A percentile compares a stretch with the other conserved stretches of the same genome.
Conservation (phyloP, 2,113 vertebrate species). For the Eudyptes chrysolophus region DNA sequence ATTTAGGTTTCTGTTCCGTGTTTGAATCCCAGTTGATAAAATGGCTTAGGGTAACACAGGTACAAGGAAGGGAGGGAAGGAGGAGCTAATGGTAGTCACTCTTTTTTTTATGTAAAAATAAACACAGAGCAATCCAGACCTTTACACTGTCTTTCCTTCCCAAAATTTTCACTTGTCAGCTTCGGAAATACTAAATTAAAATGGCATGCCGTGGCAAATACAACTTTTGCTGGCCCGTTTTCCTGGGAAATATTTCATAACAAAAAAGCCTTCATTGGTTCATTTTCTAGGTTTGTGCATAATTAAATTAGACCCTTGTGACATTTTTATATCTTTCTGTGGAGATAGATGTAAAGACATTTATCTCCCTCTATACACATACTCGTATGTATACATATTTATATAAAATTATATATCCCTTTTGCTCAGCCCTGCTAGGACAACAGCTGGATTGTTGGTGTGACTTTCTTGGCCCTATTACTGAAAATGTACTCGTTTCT, state of each 20-base stretch:
- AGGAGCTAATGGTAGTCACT: not conserved
- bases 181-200: not conserved
- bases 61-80: not conserved
- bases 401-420: no score
- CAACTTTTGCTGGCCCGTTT: not conserved
- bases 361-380: not conserved
- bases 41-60: not conserved
- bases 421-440: not conserved
- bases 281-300: not conserved
- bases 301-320: not conserved
- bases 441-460: not conserved
- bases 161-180: not conserved
- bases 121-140: not conserved
- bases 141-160: not conserved
- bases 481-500: not conserved
- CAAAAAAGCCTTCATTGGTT: not conserved
- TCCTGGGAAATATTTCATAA: not conserved
- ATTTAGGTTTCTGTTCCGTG: not conserved
- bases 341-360: not conserved
- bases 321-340: not conserved
- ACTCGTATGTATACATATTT: rapidly evolving
- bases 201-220: not conserved
- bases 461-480: not conserved
- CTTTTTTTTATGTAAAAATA: rapidly evolving
- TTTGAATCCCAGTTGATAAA: not conserved